phyloP scores from a whole-genome alignment of 2,797 vertebrate genomes.

The Chiloscyllium punctatum region DNA sequence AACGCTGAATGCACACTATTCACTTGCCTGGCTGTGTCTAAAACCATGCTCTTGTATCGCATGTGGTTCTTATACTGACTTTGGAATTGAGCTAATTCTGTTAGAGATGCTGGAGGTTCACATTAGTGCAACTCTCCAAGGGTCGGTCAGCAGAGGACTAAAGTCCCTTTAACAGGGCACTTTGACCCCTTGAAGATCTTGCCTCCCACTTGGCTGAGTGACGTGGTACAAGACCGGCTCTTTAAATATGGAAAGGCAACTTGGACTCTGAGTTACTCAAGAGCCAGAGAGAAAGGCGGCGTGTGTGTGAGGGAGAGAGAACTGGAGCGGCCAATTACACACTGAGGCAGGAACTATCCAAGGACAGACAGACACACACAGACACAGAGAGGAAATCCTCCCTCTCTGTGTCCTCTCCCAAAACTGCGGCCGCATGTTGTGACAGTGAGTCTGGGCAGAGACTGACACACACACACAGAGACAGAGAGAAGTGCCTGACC shows the following conservation, averaged over 20 bases:
- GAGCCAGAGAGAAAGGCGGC: background rate
- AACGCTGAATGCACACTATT: no score
- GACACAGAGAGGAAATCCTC: no score
- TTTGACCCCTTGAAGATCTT: constrained; percentile 29
- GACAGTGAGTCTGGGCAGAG: no score
- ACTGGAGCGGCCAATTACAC: no score
- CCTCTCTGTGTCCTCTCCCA: no score
- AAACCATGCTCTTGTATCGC: background rate
- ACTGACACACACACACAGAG: background rate
- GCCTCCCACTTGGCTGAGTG: constrained; percentile 58
- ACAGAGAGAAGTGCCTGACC: background rate
- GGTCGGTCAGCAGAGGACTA: background rate
- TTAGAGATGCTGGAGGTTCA: background rate
- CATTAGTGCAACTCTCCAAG: no score
- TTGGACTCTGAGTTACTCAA: background rate
- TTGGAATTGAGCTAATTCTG: background rate
- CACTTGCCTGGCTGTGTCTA: no score
- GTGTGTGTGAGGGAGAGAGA: no score
- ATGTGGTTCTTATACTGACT: background rate
- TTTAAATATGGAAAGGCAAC: constrained; percentile 53
- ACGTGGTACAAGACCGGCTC: constrained; percentile 55
- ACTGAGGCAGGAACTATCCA: background rate
- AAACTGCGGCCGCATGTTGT: no score
- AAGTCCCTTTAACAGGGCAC: background rate
- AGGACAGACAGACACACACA: no score